Percentiles rank a stretch among this genome's conserved stretches.
Conservation (phyloP, 35 echinoderm and acorn worm species). For the Ophiothrix spiculata region DNA sequence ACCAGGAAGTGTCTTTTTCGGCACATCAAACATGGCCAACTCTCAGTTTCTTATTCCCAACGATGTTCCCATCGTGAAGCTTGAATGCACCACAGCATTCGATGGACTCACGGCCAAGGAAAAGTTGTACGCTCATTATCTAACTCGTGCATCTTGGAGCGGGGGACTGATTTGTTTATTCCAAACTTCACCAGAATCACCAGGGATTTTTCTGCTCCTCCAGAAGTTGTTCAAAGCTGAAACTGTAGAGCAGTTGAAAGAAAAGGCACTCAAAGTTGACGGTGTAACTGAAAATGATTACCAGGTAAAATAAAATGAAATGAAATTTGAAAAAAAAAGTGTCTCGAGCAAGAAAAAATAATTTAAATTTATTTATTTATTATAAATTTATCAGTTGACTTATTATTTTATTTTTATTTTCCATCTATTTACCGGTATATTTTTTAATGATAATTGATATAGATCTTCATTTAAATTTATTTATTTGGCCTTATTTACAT, state of each 20-base stretch:
- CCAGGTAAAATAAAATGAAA: too few relatives aligned
- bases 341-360: too few relatives aligned
- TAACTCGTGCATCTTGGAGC: conserved; percentile 69
- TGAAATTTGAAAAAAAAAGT: too few relatives aligned
- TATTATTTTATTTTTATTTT: too few relatives aligned
- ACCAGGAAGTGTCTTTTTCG: too few relatives aligned
- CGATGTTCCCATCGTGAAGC: conserved; percentile 62
- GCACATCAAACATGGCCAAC: too few relatives aligned
- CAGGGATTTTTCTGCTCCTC: conserved; percentile 71
- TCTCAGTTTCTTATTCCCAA: conserved; percentile 89
- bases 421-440: too few relatives aligned
- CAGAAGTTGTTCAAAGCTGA: conserved; percentile 85
- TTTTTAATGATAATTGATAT: too few relatives aligned
- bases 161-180: conserved; percentile 87
- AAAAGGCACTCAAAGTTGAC: conserved; percentile 39
- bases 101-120: conserved; percentile 62
- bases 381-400: too few relatives aligned
- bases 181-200: conserved; percentile 87
- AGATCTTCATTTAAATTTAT: too few relatives aligned
- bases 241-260: conserved; percentile 40
- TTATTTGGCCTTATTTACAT: too few relatives aligned
- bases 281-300: conserved; percentile 41
- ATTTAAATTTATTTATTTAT: too few relatives aligned
- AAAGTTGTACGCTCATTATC: conserved; percentile 90
- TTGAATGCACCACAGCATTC: conserved; percentile 83